Evolutionary conservation across 30 jellyfish, hydroid and myxozoan species (phyloP).

Genomic region (Chironex yamaguchii): DNA sequence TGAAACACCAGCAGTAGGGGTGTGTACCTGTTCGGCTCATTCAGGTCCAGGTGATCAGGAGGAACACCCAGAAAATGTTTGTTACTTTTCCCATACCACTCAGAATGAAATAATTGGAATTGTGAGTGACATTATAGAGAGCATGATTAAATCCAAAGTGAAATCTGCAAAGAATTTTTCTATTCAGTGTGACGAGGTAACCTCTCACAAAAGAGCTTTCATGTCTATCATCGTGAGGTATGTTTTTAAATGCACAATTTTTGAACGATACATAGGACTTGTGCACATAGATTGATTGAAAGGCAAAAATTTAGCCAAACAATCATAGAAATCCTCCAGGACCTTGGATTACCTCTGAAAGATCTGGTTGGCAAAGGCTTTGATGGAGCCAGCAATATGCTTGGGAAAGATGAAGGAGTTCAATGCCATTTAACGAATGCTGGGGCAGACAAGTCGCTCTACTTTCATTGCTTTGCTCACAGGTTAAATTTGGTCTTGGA

Average conservation of each 20-base stretch:
- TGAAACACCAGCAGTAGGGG: too few species aligned
- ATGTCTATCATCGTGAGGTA: too few species aligned
- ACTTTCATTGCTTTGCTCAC: neutral
- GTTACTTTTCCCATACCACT: conserved; percentile 37
- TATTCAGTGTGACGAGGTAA: conserved; percentile 27
- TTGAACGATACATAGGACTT: conserved; percentile 3
- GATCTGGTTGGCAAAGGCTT: conserved; percentile 43
- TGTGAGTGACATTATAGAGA: conserved; percentile 17
- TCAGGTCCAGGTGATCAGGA: too few species aligned
- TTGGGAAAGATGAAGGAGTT: too few species aligned
- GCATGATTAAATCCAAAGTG: conserved; percentile 21
- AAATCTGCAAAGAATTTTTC: conserved; percentile 34
- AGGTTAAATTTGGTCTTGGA: neutral
- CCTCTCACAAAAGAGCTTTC: conserved; percentile 45
- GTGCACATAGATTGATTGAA: neutral
- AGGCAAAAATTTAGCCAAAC: conserved; percentile 37
- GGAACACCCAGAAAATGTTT: conserved; percentile 35
- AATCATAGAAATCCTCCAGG: too few species aligned
- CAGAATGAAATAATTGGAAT: conserved; percentile 50
- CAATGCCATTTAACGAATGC: neutral
- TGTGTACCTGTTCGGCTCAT: too few species aligned
- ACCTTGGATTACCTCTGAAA: conserved; percentile 19
- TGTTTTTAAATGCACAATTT: conserved; percentile 7
- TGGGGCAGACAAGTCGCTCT: neutral
- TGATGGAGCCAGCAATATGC: neutral